These are phyloP conservation scores for Microtus oregoni DNA, from an alignment of 2,113 vertebrate genomes.

Conservation along the genomic window DNA sequence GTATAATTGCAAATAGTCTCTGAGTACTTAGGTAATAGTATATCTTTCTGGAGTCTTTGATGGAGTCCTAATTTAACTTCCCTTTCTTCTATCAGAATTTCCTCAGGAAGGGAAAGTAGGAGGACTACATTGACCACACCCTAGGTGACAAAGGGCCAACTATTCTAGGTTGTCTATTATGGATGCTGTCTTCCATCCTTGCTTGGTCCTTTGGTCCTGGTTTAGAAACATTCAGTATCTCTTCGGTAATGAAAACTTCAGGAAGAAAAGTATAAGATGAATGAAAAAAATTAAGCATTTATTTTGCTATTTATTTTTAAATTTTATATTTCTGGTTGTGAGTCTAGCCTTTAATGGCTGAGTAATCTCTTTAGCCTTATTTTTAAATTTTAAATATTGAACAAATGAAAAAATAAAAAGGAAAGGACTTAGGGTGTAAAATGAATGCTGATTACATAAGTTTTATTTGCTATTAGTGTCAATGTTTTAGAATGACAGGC, in stretches of 20 bases:
- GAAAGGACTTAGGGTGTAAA: constrained; percentile 3
- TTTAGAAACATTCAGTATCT: neutral
- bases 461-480: neutral
- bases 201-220: neutral
- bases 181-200: neutral
- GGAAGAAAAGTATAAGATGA: neutral
- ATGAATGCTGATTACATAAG: neutral
- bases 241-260: neutral
- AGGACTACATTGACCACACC: neutral
- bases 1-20: too few species aligned
- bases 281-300: neutral
- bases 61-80: constrained; percentile 8
- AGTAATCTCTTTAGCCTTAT: neutral
- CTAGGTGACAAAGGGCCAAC: neutral
- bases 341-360: too few species aligned
- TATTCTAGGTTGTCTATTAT: neutral
- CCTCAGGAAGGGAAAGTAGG: neutral
- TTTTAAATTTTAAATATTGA: neutral
- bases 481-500: neutral
- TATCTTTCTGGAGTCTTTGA: too few species aligned
- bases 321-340: neutral
- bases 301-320: constrained; percentile 10
- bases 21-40: too few species aligned
- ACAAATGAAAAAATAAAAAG: neutral
- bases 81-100: constrained; percentile 23